Base-by-base conservation (phyloP, 2,113 vertebrate species). In the Laterallus jamaicensis region DNA sequence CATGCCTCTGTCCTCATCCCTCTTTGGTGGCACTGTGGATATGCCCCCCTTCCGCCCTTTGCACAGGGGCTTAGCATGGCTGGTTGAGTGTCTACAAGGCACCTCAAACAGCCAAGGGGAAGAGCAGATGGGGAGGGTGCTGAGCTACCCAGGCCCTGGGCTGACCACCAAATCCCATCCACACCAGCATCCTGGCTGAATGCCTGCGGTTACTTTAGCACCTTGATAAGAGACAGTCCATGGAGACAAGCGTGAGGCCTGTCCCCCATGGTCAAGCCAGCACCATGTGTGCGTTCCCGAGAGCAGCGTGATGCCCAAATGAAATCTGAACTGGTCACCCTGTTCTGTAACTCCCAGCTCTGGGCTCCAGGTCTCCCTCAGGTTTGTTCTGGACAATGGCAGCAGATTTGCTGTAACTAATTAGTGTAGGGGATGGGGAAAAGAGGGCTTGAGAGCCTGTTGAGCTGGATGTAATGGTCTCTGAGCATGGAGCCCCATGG, bases 61-160 rank as follows among this genome's bases (percentile, higher is more conserved):
- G 63, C 52, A 17, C 5, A 39, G 40, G 44, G 28, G 10, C 9
- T 81, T 12, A 1, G 54, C 3, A 0, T 0, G 0, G 54, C 52
- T 4, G 0, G 18, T 50, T 74, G 52, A 37, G 25, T 22, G 9
- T 67, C n/a, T 68, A 0, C 60, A 31, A 39, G 49, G 16, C 39
- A 10, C 15, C 63, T 73, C 44, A 31, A 7, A n/a, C 16, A 31
- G 63, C 59, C 66, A 10, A 26, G 26, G 60, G 66, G 81, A 67
- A 56, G 58, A 73, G 25, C 26, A 26, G 40, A 50, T 10, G 37
- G 47, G 10, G 39, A 71, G 80, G 56, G 56, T 15, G 4, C 55
- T 35, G 75, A 49, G 26, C 88, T 68, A 32, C 35, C 15, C 8
- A 50, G 76, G 42, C 15, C 4, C 82, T 60, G 71, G 44, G 49